These are phyloP conservation scores for Branchinecta sandiegonensis DNA, from an alignment of 2,888 invertebrate species.

Conservation along the genomic window DNA sequence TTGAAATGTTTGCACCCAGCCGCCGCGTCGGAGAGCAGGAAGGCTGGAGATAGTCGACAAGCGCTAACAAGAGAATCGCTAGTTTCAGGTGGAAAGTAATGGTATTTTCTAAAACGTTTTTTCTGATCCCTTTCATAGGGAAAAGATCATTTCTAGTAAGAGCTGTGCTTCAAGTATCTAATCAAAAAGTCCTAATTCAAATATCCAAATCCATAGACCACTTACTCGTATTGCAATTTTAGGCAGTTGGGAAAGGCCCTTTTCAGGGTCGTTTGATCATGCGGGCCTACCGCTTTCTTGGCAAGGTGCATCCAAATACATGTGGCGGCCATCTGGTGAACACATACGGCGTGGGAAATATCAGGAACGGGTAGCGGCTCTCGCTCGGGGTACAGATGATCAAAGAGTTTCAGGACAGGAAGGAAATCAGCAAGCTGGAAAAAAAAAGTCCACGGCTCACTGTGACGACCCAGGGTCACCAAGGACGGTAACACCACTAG, in stretches of 20 bases:
- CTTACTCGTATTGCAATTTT: conserved; percentile 64
- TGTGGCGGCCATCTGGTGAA: conserved; percentile 80
- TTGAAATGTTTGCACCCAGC: no score
- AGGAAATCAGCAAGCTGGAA: conserved; percentile 61
- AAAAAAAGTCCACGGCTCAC: conserved; percentile 23
- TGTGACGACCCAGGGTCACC: no score
- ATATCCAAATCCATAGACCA: conserved; percentile 5
- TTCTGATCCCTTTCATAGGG: no score
- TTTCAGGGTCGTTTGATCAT: conserved; percentile 57
- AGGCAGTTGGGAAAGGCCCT: conserved; percentile 63
- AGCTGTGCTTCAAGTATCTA: no score
- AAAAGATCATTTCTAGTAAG: no score
- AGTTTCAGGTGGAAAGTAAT: no score
- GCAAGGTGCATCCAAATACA: conserved; percentile 93
- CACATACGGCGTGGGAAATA: conserved; percentile 66
- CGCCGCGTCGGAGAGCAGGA: no score
- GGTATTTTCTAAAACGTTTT: no score
- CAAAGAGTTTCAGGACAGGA: conserved; percentile 77
- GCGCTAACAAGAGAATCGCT: no score
- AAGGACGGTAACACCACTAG: no score
- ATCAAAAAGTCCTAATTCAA: no score
- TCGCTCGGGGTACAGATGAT: conserved; percentile 75
- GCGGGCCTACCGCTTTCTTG: conserved; percentile 70
- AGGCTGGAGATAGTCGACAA: no score
- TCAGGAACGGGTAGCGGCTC: conserved; percentile 81